Percentiles rank a stretch among this genome's conserved stretches.
Evolutionary conservation across 2,797 vertebrate genomes (phyloP).

Genomic region (Ptychobarbus kaznakovi): DNA sequence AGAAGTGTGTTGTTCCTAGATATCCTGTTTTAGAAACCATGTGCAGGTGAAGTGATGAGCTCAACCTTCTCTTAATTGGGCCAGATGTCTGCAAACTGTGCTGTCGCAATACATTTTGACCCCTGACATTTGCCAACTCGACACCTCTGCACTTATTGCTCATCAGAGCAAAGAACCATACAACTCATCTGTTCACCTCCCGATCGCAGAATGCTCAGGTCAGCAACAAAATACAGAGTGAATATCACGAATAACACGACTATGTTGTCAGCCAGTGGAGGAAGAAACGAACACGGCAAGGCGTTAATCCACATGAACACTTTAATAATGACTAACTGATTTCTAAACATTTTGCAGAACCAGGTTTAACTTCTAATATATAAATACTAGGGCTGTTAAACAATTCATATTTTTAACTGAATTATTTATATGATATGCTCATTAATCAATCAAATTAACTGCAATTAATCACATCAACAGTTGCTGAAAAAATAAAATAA

Average conservation of each 20-base stretch:
- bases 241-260: constrained; percentile 7
- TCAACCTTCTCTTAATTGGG: constrained; percentile 45
- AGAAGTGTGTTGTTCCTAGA: not conserved
- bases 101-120: constrained; percentile 47
- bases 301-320: constrained; percentile 7
- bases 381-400: not conserved
- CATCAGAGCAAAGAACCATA: constrained; percentile 33
- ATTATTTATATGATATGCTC: not conserved
- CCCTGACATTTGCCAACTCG: constrained; percentile 34
- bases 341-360: not conserved
- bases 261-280: not conserved
- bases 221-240: constrained; percentile 16
- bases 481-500: not conserved
- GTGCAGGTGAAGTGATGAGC: constrained; percentile 43
- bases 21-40: constrained; percentile 27
- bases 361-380: not conserved
- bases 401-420: not conserved
- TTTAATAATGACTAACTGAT: not conserved
- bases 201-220: constrained; percentile 23
- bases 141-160: constrained; percentile 19
- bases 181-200: constrained; percentile 25
- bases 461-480: not conserved
- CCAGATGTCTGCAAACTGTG: constrained; percentile 41
- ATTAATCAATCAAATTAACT: not conserved
- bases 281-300: not conserved